Base-by-base conservation (phyloP, 2,797 vertebrate species). In the Paguma larvata region DNA sequence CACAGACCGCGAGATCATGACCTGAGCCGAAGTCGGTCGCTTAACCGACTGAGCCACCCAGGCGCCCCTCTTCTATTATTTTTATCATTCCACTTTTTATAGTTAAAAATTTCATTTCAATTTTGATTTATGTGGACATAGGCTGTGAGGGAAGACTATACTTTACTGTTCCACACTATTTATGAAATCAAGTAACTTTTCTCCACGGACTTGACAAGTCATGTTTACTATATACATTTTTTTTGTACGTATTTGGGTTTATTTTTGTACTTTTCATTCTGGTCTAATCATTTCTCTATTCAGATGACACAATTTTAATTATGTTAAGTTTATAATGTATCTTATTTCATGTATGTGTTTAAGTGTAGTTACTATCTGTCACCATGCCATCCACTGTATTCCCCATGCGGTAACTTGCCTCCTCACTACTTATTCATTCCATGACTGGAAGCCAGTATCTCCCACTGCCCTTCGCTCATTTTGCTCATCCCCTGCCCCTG, bases 61-160 rank as follows among this genome's bases (percentile, higher is more conserved):
- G n/a, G n/a, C n/a, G n/a, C n/a, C n/a, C n/a, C n/a, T 38, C 38
- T 38, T 86, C 34, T 84, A 46, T 77, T 68, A 27, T 3, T 75
- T 88, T 84, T 73, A 41, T 19, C 30, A 5, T 63, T 92, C 46
- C 18, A 19, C 51, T 85, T 44, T 38, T 70, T 75, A 44, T 18
- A 79, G 89, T 90, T 80, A 92, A 65, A 63, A 75, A 75, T 63
- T 92, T 89, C 23, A 13, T 67, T 85, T 86, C 46, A 53, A 41
- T 84, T 68, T 96, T n/a, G 56, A 77, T 65, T 93, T 85, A 85
- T 12, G 41, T 48, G 16, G 32, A 48, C 4, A 1, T 32, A 82
- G 21, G 16, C 1, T 70, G 3, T 91, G 32, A 97, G 19, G n/a
- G 75, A 93, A 87, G 18, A 53, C 63, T 79, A 79, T 68, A 95